These are phyloP conservation scores for Okapia johnstoni DNA, from an alignment of 2,113 vertebrate species.

Conservation along the genomic window DNA sequence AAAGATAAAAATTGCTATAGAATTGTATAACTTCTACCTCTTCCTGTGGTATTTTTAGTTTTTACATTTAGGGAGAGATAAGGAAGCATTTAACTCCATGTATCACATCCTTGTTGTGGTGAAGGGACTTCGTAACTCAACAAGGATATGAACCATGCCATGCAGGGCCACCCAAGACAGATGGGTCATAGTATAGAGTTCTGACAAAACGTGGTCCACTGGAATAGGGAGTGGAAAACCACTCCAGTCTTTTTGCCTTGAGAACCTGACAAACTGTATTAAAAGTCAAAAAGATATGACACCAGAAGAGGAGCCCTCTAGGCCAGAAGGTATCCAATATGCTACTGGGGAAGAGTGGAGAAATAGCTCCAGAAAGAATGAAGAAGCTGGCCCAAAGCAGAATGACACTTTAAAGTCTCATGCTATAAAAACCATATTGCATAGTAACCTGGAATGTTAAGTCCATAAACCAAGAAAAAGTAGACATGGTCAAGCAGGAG, in stretches of 20 bases:
- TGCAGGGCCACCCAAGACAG: background rate
- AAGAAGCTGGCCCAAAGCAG: background rate
- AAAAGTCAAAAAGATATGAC: background rate
- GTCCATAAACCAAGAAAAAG: background rate
- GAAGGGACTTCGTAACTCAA: background rate
- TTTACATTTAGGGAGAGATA: background rate
- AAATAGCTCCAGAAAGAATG: background rate
- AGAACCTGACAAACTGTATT: background rate
- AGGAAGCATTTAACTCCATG: background rate
- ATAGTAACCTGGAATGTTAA: background rate
- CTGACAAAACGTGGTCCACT: background rate
- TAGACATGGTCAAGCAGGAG: background rate
- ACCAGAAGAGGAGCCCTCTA: background rate
- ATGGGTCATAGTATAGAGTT: background rate
- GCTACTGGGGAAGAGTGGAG: background rate
- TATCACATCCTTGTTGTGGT: background rate
- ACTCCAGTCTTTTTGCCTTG: background rate
- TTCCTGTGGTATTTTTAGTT: background rate
- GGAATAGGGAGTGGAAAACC: background rate
- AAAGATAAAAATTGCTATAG: background rate
- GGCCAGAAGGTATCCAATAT: background rate
- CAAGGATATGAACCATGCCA: background rate
- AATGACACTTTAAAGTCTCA: background rate
- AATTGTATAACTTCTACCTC: background rate
- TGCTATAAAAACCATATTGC: background rate